These are phyloP conservation scores for Ascaphus truei DNA, from an alignment of 2,113 vertebrate genomes.

Conservation along the genomic window DNA sequence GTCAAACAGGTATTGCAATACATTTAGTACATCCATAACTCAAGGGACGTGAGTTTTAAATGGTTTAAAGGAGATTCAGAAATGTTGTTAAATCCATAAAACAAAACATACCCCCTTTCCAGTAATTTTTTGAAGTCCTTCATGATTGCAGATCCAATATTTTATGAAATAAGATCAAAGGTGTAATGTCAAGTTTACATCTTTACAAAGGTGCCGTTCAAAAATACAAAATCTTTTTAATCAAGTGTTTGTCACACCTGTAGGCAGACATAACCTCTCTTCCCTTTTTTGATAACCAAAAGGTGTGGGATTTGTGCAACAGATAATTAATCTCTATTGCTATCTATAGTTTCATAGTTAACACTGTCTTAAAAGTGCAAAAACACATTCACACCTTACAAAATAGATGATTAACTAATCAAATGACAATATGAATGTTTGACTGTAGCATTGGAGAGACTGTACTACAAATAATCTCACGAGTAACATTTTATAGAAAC, in stretches of 20 bases:
- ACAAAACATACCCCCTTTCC: too few relatives aligned
- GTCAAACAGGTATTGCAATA: too few relatives aligned
- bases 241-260: conserved; percentile 60
- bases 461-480: conserved; percentile 52
- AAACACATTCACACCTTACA: conserved; percentile 71
- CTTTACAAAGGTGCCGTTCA: conserved; percentile 44
- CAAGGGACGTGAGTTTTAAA: too few relatives aligned
- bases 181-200: conserved; percentile 42
- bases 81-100: too few relatives aligned
- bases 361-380: conserved; percentile 72
- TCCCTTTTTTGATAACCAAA: conserved; percentile 62
- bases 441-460: conserved; percentile 59
- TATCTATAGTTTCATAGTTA: conserved; percentile 79
- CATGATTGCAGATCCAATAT: conserved; percentile 41
- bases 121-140: too few relatives aligned
- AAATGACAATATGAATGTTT: conserved; percentile 69
- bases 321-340: conserved; percentile 77
- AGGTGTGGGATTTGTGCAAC: conserved; percentile 61
- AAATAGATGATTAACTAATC: conserved; percentile 72
- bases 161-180: conserved; percentile 56
- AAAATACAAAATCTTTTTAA: conserved; percentile 59
- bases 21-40: too few relatives aligned
- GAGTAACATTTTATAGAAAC: conserved; percentile 33
- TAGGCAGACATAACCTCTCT: conserved; percentile 53
- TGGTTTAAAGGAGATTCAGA: too few relatives aligned